Evolutionary conservation across 2,888 invertebrate genomes (phyloP).

Genomic region (Chrysolina oricalcia): DNA sequence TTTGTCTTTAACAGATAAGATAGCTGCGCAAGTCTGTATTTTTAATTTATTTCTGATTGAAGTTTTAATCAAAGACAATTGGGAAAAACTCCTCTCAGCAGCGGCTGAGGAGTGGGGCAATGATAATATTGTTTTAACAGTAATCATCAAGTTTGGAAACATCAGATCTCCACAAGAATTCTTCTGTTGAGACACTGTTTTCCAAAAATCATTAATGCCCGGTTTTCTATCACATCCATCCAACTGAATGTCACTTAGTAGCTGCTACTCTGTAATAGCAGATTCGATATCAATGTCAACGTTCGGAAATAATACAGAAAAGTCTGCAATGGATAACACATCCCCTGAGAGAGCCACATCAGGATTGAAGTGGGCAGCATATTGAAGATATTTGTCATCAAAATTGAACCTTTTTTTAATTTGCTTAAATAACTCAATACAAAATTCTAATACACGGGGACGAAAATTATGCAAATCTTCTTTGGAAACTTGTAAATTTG

Average conservation of each 20-base stretch:
- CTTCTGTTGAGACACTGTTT: background rate
- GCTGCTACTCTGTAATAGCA: slow-evolving; percentile 38
- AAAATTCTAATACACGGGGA: slow-evolving; percentile 31
- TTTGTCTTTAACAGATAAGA: background rate
- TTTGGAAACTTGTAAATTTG: slow-evolving; percentile 11
- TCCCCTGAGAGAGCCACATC: slow-evolving; percentile 1
- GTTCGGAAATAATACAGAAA: slow-evolving; percentile 39
- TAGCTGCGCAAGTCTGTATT: background rate
- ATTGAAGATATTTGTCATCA: slow-evolving; percentile 29
- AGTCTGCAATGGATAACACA: slow-evolving; percentile 28
- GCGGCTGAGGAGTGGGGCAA: background rate
- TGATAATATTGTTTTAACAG: background rate
- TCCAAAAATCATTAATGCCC: background rate
- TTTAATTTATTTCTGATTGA: background rate
- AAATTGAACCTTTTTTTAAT: slow-evolving; percentile 36
- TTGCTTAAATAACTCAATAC: slow-evolving; percentile 31
- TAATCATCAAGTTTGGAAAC: background rate
- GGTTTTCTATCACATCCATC: background rate
- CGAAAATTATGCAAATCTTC: slow-evolving; percentile 28
- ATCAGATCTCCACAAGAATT: background rate
- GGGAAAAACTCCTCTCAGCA: background rate
- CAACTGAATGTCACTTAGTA: slow-evolving; percentile 25
- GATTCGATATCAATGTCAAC: slow-evolving; percentile 38
- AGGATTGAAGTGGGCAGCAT: slow-evolving; percentile 32
- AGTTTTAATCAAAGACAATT: background rate